These are phyloP conservation scores for Magallana angulata DNA, from an alignment of 1,140 invertebrate genomes.

Conservation along the genomic window DNA sequence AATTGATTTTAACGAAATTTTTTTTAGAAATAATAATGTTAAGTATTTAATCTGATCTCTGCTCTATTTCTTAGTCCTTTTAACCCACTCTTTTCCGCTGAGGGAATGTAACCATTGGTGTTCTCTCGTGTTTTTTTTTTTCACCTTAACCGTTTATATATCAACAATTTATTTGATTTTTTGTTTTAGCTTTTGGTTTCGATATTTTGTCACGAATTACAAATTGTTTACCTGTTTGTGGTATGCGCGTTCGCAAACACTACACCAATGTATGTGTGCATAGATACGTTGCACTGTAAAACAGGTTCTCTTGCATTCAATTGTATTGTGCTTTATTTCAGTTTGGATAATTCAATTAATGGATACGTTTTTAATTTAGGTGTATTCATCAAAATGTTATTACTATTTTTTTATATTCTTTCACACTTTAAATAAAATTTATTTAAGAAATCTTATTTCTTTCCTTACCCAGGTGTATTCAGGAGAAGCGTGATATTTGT, in stretches of 20 bases:
- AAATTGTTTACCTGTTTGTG: not conserved
- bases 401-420: not conserved
- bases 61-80: too few relatives aligned
- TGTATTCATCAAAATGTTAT: not conserved
- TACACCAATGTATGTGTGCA: too few relatives aligned
- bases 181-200: too few relatives aligned
- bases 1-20: too few relatives aligned
- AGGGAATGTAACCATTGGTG: too few relatives aligned
- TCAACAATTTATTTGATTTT: too few relatives aligned
- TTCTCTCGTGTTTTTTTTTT: too few relatives aligned
- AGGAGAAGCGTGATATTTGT: slow-evolving; percentile 28
- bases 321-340: not conserved
- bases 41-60: too few relatives aligned
- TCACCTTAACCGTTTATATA: too few relatives aligned
- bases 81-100: too few relatives aligned
- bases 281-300: not conserved
- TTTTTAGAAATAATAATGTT: too few relatives aligned
- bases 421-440: not conserved
- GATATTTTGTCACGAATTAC: too few relatives aligned
- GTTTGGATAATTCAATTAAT: not conserved
- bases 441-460: slow-evolving; percentile 23
- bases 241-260: not conserved
- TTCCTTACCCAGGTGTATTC: slow-evolving; percentile 31
- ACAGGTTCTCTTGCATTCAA: not conserved
- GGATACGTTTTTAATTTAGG: not conserved